Percentiles rank a stretch among this genome's conserved stretches.
These are phyloP conservation scores for Melanostigma gelatinosum DNA, from an alignment of 2,113 vertebrate species.

Conservation along the genomic window DNA sequence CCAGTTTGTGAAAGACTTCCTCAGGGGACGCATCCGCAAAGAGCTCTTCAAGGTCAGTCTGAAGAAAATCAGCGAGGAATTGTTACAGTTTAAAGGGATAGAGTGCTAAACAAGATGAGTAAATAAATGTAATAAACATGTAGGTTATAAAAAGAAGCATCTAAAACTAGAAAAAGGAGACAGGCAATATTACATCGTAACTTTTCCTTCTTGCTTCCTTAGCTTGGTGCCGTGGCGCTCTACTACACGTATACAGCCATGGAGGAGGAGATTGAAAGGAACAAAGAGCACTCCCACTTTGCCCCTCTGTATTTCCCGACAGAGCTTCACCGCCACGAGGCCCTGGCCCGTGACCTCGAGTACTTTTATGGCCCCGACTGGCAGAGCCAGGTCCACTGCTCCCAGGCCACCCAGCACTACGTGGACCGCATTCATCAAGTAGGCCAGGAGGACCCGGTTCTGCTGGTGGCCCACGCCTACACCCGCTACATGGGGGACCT, in stretches of 20 bases:
- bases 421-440: slow-evolving; percentile 91
- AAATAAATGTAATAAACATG: not conserved
- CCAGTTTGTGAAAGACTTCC: slow-evolving; percentile 96
- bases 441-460: slow-evolving; percentile 87
- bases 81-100: not conserved
- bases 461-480: slow-evolving; percentile 95
- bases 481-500: slow-evolving; percentile 99
- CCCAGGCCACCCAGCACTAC: slow-evolving; percentile 87
- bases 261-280: slow-evolving; percentile 95
- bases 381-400: slow-evolving; percentile 85
- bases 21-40: slow-evolving; percentile 90
- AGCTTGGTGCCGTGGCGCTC: slow-evolving; percentile 92
- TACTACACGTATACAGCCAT: slow-evolving; percentile 95
- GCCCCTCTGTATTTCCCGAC: slow-evolving; percentile 94
- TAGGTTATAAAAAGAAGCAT: not conserved
- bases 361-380: slow-evolving; percentile 94
- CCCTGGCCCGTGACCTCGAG: slow-evolving; percentile 88
- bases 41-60: slow-evolving; percentile 93
- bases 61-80: not conserved
- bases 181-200: not conserved
- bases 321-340: slow-evolving; percentile 91
- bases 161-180: not conserved
- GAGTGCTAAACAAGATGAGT: not conserved
- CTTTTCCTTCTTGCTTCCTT: slow-evolving; percentile 9
- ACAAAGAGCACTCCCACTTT: slow-evolving; percentile 90